phyloP scores from a whole-genome alignment of 92 coral and sea anemone species.

The Parazoanthus darwini region DNA sequence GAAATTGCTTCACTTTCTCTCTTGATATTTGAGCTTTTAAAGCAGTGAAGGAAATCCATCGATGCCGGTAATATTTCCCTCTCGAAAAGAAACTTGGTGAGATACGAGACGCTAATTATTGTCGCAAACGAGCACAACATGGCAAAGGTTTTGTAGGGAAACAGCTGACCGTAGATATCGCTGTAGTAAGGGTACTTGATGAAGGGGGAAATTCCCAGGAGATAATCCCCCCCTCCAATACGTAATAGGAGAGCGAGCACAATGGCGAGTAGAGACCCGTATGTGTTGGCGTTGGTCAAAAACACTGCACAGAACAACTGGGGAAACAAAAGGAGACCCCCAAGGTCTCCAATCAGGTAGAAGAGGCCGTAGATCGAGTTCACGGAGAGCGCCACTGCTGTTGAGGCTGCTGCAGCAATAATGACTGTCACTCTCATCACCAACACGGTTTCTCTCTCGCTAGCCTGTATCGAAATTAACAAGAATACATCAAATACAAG shows the following conservation, averaged over 20 bases:
- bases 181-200: constrained; percentile 63
- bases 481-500: too few relatives aligned
- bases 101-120: constrained; percentile 42
- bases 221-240: constrained; percentile 49
- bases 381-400: constrained; percentile 73
- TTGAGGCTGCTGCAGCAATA: constrained; percentile 74
- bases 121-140: constrained; percentile 52
- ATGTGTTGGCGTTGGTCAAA: constrained; percentile 46
- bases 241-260: constrained; percentile 48
- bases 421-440: constrained; percentile 62
- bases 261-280: constrained; percentile 49
- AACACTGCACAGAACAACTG: constrained; percentile 68
- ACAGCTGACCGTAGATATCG: constrained; percentile 54
- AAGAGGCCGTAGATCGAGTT: constrained; percentile 82
- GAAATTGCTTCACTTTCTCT: not conserved
- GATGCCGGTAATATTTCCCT: constrained; percentile 31
- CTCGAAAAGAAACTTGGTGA: constrained; percentile 36
- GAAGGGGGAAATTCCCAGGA: constrained; percentile 47
- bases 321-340: constrained; percentile 78
- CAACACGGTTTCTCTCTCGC: constrained; percentile 54
- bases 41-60: constrained; percentile 45
- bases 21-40: constrained; percentile 1
- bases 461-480: constrained; percentile 41
- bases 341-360: constrained; percentile 74
- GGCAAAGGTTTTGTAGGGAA: constrained; percentile 59